These are phyloP conservation scores for Sphenodon punctatus DNA, from an alignment of 2,797 vertebrate species.

Conservation along the genomic window DNA sequence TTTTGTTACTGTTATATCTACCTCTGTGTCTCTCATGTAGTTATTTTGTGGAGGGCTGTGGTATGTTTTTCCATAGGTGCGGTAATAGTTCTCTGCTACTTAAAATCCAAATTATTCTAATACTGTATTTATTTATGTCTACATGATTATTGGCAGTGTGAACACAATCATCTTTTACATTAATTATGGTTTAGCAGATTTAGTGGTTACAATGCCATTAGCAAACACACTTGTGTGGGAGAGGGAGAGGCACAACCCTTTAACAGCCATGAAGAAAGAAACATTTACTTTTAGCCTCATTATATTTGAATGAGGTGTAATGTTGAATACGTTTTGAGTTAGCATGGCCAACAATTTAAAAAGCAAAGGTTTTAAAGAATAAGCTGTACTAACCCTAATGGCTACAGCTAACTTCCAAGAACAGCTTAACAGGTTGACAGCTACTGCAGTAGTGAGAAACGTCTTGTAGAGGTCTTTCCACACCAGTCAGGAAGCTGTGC, in stretches of 20 bases:
- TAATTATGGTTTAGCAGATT: not conserved
- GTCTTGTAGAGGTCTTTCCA: not conserved
- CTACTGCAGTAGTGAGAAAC: not conserved
- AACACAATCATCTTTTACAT: not conserved
- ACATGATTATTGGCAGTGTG: constrained; percentile 9
- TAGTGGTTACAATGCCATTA: constrained; percentile 5
- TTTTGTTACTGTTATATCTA: not conserved
- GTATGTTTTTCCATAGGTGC: not conserved
- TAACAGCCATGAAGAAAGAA: too few species aligned
- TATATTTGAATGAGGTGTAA: constrained; percentile 25
- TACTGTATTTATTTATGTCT: not conserved
- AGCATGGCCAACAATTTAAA: not conserved
- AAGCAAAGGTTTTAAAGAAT: not conserved
- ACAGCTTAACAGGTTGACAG: not conserved
- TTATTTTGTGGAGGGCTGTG: not conserved
- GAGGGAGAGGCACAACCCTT: too few species aligned
- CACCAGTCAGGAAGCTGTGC: not conserved
- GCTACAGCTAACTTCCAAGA: not conserved
- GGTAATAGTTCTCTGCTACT: not conserved
- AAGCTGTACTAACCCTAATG: not conserved
- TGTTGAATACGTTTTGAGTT: not conserved
- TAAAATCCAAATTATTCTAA: constrained; percentile 17
- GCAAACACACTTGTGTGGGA: not conserved
- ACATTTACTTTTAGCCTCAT: constrained; percentile 26
- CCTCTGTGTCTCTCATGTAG: not conserved